These are phyloP conservation scores for Quadroppia sp. DNA, from an alignment of 2,888 invertebrate genomes.

Conservation along the genomic window DNA sequence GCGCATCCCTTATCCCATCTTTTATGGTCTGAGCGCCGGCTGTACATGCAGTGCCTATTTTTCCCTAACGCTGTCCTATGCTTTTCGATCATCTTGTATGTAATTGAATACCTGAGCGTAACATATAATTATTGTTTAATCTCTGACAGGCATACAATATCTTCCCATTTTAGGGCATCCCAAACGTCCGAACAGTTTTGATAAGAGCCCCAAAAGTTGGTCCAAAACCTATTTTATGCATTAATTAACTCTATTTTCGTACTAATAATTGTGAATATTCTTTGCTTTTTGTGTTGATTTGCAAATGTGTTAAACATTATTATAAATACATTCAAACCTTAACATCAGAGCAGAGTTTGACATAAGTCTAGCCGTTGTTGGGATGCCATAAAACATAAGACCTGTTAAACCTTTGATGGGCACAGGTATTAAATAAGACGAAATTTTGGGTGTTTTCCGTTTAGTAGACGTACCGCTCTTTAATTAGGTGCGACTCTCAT, in stretches of 20 bases:
- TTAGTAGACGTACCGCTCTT: conserved; percentile 23
- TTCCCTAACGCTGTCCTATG: conserved; percentile 18
- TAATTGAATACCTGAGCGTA: conserved; percentile 38
- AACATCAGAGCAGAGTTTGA: neutral
- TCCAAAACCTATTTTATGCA: conserved; percentile 1
- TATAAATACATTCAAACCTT: neutral
- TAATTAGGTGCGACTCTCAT: conserved; percentile 32
- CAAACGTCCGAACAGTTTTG: conserved; percentile 2
- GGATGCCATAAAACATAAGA: neutral
- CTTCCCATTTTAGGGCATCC: conserved; percentile 29
- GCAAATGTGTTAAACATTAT: neutral
- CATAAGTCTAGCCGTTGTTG: conserved; percentile 2
- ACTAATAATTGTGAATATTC: conserved; percentile 1
- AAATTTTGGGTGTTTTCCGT: conserved; percentile 16
- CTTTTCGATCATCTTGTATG: conserved; percentile 37
- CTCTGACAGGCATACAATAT: conserved; percentile 30
- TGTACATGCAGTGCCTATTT: neutral
- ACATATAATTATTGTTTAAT: conserved; percentile 38
- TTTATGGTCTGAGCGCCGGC: neutral
- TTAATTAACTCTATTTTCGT: conserved; percentile 21
- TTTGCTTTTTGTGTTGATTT: neutral
- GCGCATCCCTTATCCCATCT: conserved; percentile 27
- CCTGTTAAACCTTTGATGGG: conserved; percentile 28
- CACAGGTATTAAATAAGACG: neutral
- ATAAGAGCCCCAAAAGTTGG: conserved; percentile 9